A percentile compares a stretch with the other conserved stretches of the same genome.
Conservation (phyloP, 35 echinoderm and acorn worm genomes). For the Lytechinus pictus region DNA sequence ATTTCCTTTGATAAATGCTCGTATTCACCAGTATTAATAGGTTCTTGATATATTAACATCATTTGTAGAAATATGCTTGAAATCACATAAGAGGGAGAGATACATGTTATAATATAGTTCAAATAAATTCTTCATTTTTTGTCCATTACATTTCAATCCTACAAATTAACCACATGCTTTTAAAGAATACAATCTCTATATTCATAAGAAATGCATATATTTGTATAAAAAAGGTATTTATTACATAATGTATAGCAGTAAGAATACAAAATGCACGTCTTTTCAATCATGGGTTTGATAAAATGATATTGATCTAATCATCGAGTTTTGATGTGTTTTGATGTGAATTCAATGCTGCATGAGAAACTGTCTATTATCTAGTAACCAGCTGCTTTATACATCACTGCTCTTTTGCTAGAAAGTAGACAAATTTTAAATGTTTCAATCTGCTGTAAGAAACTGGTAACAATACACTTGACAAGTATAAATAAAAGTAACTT, state of each 20-base stretch:
- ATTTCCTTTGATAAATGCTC: not conserved
- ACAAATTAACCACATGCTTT: not conserved
- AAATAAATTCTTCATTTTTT: not conserved
- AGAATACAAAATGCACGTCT: not conserved
- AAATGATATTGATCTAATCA: not conserved
- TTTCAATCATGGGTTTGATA: not conserved
- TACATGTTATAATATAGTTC: not conserved
- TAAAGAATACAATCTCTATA: not conserved
- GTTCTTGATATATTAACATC: not conserved
- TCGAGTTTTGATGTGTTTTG: not conserved
- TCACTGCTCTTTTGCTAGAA: not conserved
- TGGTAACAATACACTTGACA: not conserved
- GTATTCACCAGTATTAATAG: not conserved
- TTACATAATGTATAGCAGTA: not conserved
- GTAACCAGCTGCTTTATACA: not conserved
- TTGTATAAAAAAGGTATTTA: conserved; percentile 15
- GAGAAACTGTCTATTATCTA: conserved; percentile 18
- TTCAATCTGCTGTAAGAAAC: not conserved
- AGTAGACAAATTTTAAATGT: not conserved
- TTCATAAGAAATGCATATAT: conserved; percentile 10
- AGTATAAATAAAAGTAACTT: too few relatives aligned
- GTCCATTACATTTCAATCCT: not conserved
- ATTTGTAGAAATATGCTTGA: not conserved
- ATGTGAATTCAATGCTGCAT: not conserved
- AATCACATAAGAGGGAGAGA: not conserved